A percentile compares a stretch with the other conserved stretches of the same genome.
These are phyloP conservation scores for Zele albiditarsus DNA, from an alignment of 2,888 invertebrate species.

Conservation along the genomic window DNA sequence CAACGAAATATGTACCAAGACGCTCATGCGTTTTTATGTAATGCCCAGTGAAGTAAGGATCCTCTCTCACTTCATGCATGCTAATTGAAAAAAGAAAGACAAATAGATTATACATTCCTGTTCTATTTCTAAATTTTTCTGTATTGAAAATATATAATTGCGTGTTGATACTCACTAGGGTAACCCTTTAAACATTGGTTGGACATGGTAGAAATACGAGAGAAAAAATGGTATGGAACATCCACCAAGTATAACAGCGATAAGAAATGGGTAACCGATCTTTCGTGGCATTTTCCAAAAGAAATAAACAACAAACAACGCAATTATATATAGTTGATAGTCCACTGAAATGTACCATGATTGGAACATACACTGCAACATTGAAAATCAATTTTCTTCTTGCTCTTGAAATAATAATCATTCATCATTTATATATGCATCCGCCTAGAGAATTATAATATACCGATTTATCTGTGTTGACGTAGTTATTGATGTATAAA, in stretches of 20 bases:
- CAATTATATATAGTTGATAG: constrained; percentile 80
- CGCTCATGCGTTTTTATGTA: constrained; percentile 59
- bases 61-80: constrained; percentile 48
- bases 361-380: constrained; percentile 82
- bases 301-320: constrained; percentile 80
- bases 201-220: constrained; percentile 54
- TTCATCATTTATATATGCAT: not conserved
- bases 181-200: constrained; percentile 54
- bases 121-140: not conserved
- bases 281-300: constrained; percentile 78
- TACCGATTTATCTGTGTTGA: constrained; percentile 79
- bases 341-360: constrained; percentile 82
- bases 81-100: constrained; percentile 27
- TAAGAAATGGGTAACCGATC: constrained; percentile 58
- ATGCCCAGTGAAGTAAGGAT: constrained; percentile 54
- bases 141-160: not conserved
- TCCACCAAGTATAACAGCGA: constrained; percentile 51
- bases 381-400: constrained; percentile 7
- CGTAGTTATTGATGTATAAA: constrained; percentile 83
- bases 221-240: constrained; percentile 54
- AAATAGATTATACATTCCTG: not conserved
- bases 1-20: constrained; percentile 57
- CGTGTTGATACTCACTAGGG: constrained; percentile 56
- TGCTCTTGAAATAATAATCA: not conserved
- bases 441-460: constrained; percentile 26